Percentiles rank a stretch among this genome's conserved stretches.
Evolutionary conservation across 2,797 vertebrate genomes (phyloP).

Genomic region (Pipistrellus pipistrellus): DNA sequence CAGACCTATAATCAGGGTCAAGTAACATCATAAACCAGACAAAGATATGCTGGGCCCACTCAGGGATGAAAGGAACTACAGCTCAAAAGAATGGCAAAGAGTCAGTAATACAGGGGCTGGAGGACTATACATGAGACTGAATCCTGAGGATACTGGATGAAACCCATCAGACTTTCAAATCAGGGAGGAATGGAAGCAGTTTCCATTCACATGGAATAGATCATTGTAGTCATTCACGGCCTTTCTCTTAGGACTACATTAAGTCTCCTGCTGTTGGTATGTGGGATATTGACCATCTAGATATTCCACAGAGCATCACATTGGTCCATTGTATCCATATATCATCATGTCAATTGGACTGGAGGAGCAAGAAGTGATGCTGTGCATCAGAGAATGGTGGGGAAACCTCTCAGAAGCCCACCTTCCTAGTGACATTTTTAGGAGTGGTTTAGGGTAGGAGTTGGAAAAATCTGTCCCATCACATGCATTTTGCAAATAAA

Average conservation of each 20-base stretch:
- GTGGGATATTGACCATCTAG: background rate
- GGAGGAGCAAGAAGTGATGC: slow-evolving; percentile 26
- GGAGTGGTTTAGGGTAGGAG: background rate
- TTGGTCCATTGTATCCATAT: background rate
- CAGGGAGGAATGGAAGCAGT: background rate
- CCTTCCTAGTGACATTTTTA: background rate
- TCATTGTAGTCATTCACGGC: background rate
- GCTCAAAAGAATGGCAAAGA: background rate
- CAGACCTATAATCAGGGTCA: background rate
- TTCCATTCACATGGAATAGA: background rate
- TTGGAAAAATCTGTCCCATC: background rate
- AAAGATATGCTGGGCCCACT: background rate
- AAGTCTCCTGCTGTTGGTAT: background rate
- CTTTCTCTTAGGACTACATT: background rate
- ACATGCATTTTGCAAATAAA: slow-evolving; percentile 35
- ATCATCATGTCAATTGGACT: background rate
- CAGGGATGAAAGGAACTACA: background rate
- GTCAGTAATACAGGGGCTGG: background rate
- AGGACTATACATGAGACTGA: background rate
- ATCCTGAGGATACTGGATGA: background rate
- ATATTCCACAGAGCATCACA: background rate
- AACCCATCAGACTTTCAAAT: slow-evolving; percentile 9
- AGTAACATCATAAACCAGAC: background rate
- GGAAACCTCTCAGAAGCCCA: background rate
- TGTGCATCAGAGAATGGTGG: background rate